These are phyloP conservation scores for Alloplasta piceator DNA, from an alignment of 2,888 invertebrate genomes.

Conservation along the genomic window DNA sequence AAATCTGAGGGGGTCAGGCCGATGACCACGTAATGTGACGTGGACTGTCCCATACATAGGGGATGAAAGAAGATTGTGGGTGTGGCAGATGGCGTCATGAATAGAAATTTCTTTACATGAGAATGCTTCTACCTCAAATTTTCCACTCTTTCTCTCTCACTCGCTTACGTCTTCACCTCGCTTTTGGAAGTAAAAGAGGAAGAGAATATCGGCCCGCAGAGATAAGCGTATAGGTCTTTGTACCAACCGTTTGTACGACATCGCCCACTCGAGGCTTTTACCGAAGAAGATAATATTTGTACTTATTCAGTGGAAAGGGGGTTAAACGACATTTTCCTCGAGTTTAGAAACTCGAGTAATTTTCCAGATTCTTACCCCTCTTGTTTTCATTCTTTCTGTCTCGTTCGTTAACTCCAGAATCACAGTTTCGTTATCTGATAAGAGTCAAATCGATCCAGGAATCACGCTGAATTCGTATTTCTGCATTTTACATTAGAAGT, in stretches of 20 bases:
- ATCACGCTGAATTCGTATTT: slow-evolving; percentile 25
- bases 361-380: background rate
- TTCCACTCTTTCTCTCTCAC: background rate
- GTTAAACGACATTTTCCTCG: too few relatives aligned
- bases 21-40: background rate
- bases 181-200: slow-evolving; percentile 20
- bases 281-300: slow-evolving; percentile 59
- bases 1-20: too few relatives aligned
- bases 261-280: slow-evolving; percentile 27
- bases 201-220: slow-evolving; percentile 30
- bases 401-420: background rate
- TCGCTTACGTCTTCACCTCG: too few relatives aligned
- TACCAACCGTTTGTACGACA: slow-evolving; percentile 7
- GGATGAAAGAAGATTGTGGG: slow-evolving; percentile 26
- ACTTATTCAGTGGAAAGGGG: slow-evolving; percentile 43
- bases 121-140: slow-evolving; percentile 29
- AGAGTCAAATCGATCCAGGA: slow-evolving; percentile 4
- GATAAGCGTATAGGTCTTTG: slow-evolving; percentile 48
- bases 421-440: slow-evolving; percentile 26
- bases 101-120: slow-evolving; percentile 68
- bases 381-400: background rate
- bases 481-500: background rate
- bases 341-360: slow-evolving; percentile 37
- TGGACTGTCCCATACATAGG: background rate
- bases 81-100: slow-evolving; percentile 66